Evolutionary conservation across 2,113 vertebrate genomes (phyloP), one percentile per base, ranked within the genome.

Genomic region (Columba livia): DNA sequence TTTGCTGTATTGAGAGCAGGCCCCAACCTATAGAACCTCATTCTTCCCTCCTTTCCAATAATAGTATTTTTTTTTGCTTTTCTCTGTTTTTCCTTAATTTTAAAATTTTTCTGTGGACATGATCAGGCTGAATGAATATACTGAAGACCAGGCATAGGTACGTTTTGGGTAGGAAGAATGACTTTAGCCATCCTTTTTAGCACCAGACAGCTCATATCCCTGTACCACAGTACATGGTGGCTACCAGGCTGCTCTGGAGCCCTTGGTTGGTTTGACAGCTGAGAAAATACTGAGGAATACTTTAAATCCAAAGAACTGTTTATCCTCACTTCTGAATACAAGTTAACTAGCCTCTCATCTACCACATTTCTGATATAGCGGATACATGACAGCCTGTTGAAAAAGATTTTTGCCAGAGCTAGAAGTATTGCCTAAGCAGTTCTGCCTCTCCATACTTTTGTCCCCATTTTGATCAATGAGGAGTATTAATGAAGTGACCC

Each of bases 151-250:
- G 16, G 10, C 14, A 72, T 8, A 67, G n/a, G 4, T 34, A 58
- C 5, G 1, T 77, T 77, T 54, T 87, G 23, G 5, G n/a, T 34
- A 42, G 32, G 10, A 61, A 88, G 15, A 6, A 4, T 23, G 32
- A 38, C 16, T 65, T 87, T 3, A 70, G 5, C 15, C 14, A 20
- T 53, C 5, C 13, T 78, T 5, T 78, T 65, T 34, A 81, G 12
- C 51, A 40, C 6, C 11, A 56, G 12, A 7, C 9, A 47, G 32
- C 21, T 60, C 25, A 42, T 13, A 19, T 25, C 6, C 2, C 50
- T 36, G 6, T 36, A 57, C 6, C 29, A 40, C 0, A 5, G 32
- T 14, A 25, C 4, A 0, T 23, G 29, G 20, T 29, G 47, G 2
- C 12, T 40, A n/a, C 9, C 24, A 82, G 40, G 11, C 26, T 69